Evolutionary conservation across 2,797 vertebrate species (phyloP).

Genomic region (Vespertilio murinus): DNA sequence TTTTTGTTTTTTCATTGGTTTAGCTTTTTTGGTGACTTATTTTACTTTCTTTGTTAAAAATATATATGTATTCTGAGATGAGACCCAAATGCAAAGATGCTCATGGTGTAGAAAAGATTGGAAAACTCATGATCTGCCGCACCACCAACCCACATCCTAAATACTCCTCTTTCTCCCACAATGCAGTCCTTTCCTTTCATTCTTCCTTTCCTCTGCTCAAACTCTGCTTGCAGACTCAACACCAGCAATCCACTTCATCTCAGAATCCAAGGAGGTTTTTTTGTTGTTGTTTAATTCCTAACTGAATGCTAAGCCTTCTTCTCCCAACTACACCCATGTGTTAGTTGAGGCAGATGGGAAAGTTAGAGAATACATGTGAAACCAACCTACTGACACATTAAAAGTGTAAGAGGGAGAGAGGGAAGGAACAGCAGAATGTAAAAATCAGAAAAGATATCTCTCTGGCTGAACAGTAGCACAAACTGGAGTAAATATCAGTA

Average conservation of each 20-base stretch:
- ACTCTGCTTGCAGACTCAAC: neutral
- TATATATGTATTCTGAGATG: neutral
- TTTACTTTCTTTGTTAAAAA: constrained; percentile 22
- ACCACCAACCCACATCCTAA: neutral
- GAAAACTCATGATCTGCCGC: neutral
- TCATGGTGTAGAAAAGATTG: neutral
- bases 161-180: neutral
- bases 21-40: neutral
- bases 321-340: neutral
- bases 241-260: neutral
- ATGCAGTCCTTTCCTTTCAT: neutral
- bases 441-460: neutral
- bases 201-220: neutral
- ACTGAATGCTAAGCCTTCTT: neutral
- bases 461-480: neutral
- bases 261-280: neutral
- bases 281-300: neutral
- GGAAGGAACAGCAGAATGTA: neutral
- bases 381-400: neutral
- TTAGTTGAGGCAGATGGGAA: neutral
- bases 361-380: neutral
- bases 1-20: neutral
- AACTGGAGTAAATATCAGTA: neutral
- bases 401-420: neutral
- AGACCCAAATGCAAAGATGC: neutral